Evolutionary conservation across 2,888 invertebrate genomes (phyloP), one percentile per base, ranked within the genome.

Genomic region (Serripes groenlandicus): DNA sequence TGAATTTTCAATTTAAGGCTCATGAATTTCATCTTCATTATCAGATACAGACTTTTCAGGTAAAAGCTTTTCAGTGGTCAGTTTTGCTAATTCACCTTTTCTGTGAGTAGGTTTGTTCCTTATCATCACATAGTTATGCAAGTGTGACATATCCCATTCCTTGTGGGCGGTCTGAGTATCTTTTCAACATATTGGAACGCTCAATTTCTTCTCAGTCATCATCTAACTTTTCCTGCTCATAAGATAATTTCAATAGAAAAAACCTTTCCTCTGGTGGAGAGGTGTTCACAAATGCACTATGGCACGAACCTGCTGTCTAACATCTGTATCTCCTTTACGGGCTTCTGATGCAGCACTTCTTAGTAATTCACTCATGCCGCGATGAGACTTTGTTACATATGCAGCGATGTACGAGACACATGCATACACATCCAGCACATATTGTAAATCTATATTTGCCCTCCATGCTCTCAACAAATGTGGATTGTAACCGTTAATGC

Each of bases 281-380:
- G 1, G 91, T 91, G 28, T 90, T 89, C 9, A 90, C 72, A 52
- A 3, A 87, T 75, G 79, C 87, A 91, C 90, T 49, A 92, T 76
- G 0, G 26, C 18, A 32, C 76, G 74, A 4, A 91, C 71, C 42
- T 89, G 87, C n/a, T 86, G 68, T 21, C 34, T 52, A 26, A 78
- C 37, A 34, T 74, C 69, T 23, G 15, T 4, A 58, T 87, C 83
- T 0, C 88, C 87, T n/a, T 70, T 11, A 58, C 34, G 66, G 1
- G 73, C 86, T 73, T 90, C 89, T 58, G 83, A n/a, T 23, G 73
- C 4, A 21, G 89, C 86, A 60, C 79, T 68, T 21, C 83, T 37
- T 3, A 90, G 42, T n/a, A 87, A 70, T 23, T 86, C 85, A 68
- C 82, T 85, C 84, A 90, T 89, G 0, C 88, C 87, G 23, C 85